Percentiles rank a stretch among this genome's conserved stretches.
phyloP scores from a whole-genome alignment of 2,888 invertebrate genomes.

The Pandemis corylana region DNA sequence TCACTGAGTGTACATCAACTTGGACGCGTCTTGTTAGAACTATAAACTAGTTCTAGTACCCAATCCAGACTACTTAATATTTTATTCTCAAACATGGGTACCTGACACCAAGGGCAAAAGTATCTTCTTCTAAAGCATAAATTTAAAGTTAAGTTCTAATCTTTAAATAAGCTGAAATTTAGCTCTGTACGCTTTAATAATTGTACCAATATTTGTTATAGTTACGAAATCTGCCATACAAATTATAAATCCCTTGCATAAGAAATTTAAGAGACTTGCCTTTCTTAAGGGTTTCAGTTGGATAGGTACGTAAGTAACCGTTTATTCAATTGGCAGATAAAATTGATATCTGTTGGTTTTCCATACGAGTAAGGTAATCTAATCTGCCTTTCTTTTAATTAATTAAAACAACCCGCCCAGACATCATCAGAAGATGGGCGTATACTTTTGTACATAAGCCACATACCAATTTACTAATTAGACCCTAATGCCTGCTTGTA shows the following conservation, averaged over 20 bases:
- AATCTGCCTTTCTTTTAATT: neutral
- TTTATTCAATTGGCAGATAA: neutral
- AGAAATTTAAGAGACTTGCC: neutral
- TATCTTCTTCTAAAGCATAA: too few relatives aligned
- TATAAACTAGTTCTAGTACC: constrained; percentile 3
- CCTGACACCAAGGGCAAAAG: too few relatives aligned
- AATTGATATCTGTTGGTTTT: neutral
- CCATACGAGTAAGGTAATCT: neutral
- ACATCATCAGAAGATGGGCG: neutral
- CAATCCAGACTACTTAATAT: neutral
- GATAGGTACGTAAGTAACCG: too few relatives aligned
- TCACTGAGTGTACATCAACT: constrained; percentile 58
- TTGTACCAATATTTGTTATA: neutral
- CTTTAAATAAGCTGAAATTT: too few relatives aligned
- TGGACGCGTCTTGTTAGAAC: constrained; percentile 37
- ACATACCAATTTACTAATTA: constrained; percentile 11
- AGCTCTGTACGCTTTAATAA: too few relatives aligned
- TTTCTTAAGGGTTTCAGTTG: neutral
- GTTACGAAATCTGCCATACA: neutral
- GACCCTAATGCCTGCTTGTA: neutral
- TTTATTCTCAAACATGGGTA: too few relatives aligned
- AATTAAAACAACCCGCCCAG: neutral
- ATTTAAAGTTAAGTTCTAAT: too few relatives aligned
- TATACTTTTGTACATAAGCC: neutral
- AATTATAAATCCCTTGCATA: neutral